Conservation (phyloP, 2,113 vertebrate genomes). For the Microtus pennsylvanicus region DNA sequence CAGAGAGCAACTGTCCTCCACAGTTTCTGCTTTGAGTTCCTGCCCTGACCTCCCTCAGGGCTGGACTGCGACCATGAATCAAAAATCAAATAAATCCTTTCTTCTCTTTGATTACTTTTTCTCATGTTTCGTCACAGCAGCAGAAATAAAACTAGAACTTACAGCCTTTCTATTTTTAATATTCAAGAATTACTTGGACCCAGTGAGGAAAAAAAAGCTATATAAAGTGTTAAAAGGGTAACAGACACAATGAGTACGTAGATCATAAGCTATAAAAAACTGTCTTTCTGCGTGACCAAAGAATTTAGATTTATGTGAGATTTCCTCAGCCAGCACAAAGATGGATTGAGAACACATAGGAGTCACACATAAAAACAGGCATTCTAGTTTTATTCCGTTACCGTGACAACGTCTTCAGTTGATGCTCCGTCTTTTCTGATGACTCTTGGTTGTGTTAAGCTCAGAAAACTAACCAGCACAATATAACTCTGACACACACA, state of each 20-base stretch:
- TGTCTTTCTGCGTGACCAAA: background rate
- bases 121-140: background rate
- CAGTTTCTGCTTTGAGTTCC: background rate
- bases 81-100: background rate
- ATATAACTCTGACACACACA: background rate
- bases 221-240: too few relatives aligned
- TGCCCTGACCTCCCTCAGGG: background rate
- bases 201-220: background rate
- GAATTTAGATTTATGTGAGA: background rate
- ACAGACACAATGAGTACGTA: too few relatives aligned
- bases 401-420: background rate
- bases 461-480: background rate
- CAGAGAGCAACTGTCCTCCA: background rate
- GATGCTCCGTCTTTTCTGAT: background rate
- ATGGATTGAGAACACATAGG: background rate
- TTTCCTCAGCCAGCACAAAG: background rate
- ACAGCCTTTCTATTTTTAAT: background rate
- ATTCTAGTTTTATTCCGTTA: background rate
- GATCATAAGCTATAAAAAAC: background rate
- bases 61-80: background rate
- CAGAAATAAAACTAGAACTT: background rate
- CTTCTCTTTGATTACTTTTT: background rate
- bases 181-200: background rate
- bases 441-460: background rate
- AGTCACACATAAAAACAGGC: background rate